Evolutionary conservation across 2,888 invertebrate species (phyloP), one percentile per base, ranked within the genome.

Genomic region (Tachina lurida): DNA sequence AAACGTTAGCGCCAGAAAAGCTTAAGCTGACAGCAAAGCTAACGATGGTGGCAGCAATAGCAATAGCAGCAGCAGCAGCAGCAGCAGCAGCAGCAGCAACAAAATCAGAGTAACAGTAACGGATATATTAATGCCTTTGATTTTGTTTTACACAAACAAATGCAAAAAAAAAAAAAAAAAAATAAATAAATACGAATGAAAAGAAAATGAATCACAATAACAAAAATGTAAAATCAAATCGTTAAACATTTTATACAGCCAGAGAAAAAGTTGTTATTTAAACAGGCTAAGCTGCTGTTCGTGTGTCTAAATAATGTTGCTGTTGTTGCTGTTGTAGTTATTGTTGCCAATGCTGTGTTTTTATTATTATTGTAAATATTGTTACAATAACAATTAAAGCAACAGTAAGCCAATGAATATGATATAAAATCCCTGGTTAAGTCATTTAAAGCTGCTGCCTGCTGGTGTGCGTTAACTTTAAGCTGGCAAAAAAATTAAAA

Each of bases 131-230:
- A 79, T 78, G 82, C 63, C 75, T 84, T 84, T 71, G 75, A 39
- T 63, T 65, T 62, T 52, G 19, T 13, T 12, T 22, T 9, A 74
- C 19, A 41, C 19, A 41, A 45, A 31, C 52, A 65, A 56, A 74
- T 47, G 56, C 47, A 77, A 76, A 86, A 74, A 47, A 84, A 62
- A 43, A 77, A 76, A 86, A 74, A 47, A 84, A 62, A 43, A 49
- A 54, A 67, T 17, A 52, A 67, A 71, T 63, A 68, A 22, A 45
- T 60, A 22, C 71, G 75, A 58, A 62, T 47, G 73, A 17, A 79
- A 86, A 86, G 86, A 83, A 83, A 83, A 86, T 86, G 83, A 86
- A 82, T 86, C 86, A 86, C 80, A 84, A 77, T 58, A 78, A 73
- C 73, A 77, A 83, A 77, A 67, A 31, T 31, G 31, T 31, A 31